Conservation (phyloP, 2,888 invertebrate genomes). For the Caenorhabditis sp. region DNA sequence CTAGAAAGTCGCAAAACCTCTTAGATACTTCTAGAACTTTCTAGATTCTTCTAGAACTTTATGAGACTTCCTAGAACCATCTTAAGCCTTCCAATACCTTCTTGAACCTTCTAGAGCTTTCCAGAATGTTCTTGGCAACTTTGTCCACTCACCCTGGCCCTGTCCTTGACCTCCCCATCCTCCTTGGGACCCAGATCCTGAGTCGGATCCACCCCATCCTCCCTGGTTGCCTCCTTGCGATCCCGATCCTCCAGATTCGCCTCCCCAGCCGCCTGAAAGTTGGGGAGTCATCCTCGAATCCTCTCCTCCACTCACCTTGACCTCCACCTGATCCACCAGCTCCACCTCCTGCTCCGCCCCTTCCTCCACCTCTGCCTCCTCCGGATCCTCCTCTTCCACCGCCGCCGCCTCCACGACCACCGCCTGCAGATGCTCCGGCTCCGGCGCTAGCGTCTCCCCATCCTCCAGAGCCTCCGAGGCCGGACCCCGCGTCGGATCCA, state of each 20-base stretch:
- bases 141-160: background rate
- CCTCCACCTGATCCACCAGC: slow-evolving; percentile 14
- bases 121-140: background rate
- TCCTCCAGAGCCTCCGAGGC: slow-evolving; percentile 37
- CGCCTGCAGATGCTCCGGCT: background rate
- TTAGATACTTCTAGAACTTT: background rate
- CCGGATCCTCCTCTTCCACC: background rate
- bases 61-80: no score
- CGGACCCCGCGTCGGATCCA: slow-evolving; percentile 41
- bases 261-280: slow-evolving; percentile 18
- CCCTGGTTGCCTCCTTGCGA: slow-evolving; percentile 25
- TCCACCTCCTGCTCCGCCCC: background rate
- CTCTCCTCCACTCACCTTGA: slow-evolving; percentile 1
- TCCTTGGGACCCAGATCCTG: slow-evolving; percentile 8
- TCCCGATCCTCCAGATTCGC: slow-evolving; percentile 1
- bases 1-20: no score
- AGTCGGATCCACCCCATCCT: slow-evolving; percentile 32
- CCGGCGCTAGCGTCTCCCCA: slow-evolving; percentile 17
- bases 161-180: slow-evolving; percentile 15
- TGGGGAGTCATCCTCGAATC: no score
- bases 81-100: no score
- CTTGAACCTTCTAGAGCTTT: background rate
- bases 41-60: no score
- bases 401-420: background rate
- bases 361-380: background rate